A percentile compares a stretch with the other conserved stretches of the same genome.
phyloP scores from a whole-genome alignment of 1,140 invertebrate species.

The Drosophila nigromelanica region DNA sequence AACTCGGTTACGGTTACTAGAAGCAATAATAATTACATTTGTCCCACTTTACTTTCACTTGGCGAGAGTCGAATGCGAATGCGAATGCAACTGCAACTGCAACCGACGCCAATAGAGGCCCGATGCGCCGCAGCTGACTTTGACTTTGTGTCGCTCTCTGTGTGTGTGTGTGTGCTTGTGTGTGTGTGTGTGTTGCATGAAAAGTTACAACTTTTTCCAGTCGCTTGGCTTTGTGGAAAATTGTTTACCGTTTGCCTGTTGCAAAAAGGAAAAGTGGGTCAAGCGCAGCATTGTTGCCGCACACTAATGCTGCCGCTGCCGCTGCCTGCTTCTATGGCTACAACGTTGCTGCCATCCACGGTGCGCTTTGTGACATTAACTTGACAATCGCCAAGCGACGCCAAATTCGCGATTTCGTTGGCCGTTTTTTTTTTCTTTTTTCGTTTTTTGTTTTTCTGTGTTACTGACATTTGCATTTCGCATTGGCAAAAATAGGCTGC shows the following conservation, averaged over 20 bases:
- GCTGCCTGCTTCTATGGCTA: not conserved
- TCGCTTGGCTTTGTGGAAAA: conserved; percentile 67
- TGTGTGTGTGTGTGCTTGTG: conserved; percentile 25
- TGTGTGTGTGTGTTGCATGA: conserved; percentile 62
- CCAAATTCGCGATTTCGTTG: conserved; percentile 33
- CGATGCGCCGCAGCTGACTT: conserved; percentile 38
- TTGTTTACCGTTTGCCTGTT: conserved; percentile 70
- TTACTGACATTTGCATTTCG: conserved; percentile 40
- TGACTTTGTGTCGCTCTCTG: conserved; percentile 59
- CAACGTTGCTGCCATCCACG: conserved; percentile 9
- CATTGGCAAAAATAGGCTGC: conserved; percentile 30
- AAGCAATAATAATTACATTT: conserved; percentile 84
- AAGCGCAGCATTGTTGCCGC: conserved; percentile 78
- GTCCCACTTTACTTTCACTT: conserved; percentile 84
- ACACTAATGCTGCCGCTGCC: conserved; percentile 64
- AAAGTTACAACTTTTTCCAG: conserved; percentile 78
- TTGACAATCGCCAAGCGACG: conserved; percentile 39
- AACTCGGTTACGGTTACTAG: conserved; percentile 83
- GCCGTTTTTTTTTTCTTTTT: not conserved
- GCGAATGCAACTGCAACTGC: conserved; percentile 40
- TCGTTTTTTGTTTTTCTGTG: not conserved
- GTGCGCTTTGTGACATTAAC: conserved; percentile 35
- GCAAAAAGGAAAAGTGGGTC: conserved; percentile 82
- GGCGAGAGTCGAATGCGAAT: conserved; percentile 53
- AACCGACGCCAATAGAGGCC: conserved; percentile 6